Base-by-base conservation (phyloP, 2,888 invertebrate genomes). In the Sinotaia quadrata region DNA sequence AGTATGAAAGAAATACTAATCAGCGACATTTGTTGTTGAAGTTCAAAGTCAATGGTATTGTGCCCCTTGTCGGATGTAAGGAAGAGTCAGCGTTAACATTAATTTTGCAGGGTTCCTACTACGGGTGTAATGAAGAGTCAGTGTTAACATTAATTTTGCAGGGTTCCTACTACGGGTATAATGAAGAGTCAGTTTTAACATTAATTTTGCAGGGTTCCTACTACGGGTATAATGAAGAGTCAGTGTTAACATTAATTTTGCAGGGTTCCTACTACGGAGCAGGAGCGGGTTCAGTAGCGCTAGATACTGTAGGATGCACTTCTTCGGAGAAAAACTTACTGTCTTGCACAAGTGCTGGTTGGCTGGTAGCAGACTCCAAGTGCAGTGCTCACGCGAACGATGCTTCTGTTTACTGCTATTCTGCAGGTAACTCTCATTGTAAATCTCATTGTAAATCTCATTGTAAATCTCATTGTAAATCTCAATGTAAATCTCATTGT, bases 381-480 rank as follows among this genome's bases (percentile, higher is more conserved):
- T 82, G 82, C 69, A 51, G 56, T 3, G 62, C 74, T 34, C 80
- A 81, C 63, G 70, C 72, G n/a, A 77, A 78, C 33, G 82, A 81
- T 60, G 82, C 80, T 2, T 77, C 78, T 5, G 82, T 81, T 18
- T 73, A 76, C 49, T 82, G 82, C 70, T 76, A 78, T 56, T 77
- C 75, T 63, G 74, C 76, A 72, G 80, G 81, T 80, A 69, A 67
- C 18, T n/a, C n/a, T n/a, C n/a, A n/a, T n/a, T n/a, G n/a, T n/a
- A n/a, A n/a, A n/a, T n/a, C n/a, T n/a, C n/a, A n/a, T n/a, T n/a
- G n/a, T n/a, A n/a, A n/a, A n/a, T n/a, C n/a, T n/a, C n/a, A n/a
- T n/a, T n/a, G n/a, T n/a, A n/a, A n/a, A n/a, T n/a, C n/a, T n/a
- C n/a, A n/a, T n/a, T n/a, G n/a, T n/a, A n/a, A n/a, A n/a, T n/a